phyloP scores from a whole-genome alignment of 1,140 invertebrate species.

The Dreissena polymorpha region DNA sequence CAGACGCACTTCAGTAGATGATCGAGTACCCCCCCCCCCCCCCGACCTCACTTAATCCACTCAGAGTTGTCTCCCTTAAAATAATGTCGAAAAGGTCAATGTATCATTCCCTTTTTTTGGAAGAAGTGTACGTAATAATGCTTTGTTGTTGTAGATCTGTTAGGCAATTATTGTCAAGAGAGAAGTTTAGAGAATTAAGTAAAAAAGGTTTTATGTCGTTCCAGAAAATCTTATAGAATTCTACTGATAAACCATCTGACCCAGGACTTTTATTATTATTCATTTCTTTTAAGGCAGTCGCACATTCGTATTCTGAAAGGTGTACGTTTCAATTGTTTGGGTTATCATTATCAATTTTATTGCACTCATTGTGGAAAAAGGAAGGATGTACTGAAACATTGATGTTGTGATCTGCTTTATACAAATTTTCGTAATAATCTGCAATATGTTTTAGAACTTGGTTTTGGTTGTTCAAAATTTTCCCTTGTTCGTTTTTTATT shows the following conservation, averaged over 20 bases:
- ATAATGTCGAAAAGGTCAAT: no score
- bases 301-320: not conserved
- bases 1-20: no score
- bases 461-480: not conserved
- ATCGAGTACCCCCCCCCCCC: no score
- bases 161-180: not conserved
- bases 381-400: not conserved
- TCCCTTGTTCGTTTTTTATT: slow-evolving; percentile 14
- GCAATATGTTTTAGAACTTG: slow-evolving; percentile 10
- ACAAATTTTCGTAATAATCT: slow-evolving; percentile 20
- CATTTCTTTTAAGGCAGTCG: slow-evolving; percentile 10
- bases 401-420: not conserved
- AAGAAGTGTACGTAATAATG: slow-evolving; percentile 1
- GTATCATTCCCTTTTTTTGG: slow-evolving; percentile 20
- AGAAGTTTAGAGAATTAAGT: slow-evolving; percentile 22
- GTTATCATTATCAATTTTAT: not conserved
- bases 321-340: slow-evolving; percentile 4
- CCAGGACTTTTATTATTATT: slow-evolving; percentile 28
- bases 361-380: not conserved
- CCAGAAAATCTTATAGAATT: slow-evolving; percentile 39
- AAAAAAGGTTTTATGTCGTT: slow-evolving; percentile 18
- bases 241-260: not conserved
- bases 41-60: no score
- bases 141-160: not conserved
- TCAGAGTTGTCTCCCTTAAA: no score